Conservation (phyloP, 1,140 invertebrate species). For the Leptopilina boulardi region DNA sequence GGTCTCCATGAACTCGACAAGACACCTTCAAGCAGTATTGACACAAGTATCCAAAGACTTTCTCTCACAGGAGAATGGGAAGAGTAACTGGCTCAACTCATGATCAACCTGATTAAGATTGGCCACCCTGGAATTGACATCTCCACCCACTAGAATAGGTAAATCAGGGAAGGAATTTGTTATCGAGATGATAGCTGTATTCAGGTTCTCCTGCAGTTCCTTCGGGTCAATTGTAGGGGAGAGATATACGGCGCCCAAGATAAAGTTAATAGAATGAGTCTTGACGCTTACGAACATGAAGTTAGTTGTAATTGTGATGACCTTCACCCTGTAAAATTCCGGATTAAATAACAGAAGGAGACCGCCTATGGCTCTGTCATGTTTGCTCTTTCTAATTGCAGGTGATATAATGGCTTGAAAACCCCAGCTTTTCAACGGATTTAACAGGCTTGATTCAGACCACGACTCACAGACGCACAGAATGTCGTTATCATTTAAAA, state of each 20-base stretch:
- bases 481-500: not conserved
- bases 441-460: not conserved
- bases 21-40: not conserved
- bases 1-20: not conserved
- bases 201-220: not conserved
- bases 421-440: not conserved
- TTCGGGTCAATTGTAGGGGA: not conserved
- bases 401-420: not conserved
- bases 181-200: not conserved
- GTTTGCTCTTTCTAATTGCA: not conserved
- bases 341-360: not conserved
- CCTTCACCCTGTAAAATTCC: not conserved
- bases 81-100: not conserved
- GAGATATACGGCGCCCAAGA: not conserved
- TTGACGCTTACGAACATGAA: not conserved
- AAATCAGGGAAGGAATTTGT: not conserved
- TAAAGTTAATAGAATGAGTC: not conserved
- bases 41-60: not conserved
- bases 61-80: not conserved
- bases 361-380: not conserved
- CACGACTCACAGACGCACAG: not conserved
- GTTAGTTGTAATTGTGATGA: not conserved
- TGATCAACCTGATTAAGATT: not conserved
- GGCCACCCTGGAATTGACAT: not conserved
- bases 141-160: not conserved